Conservation (phyloP, 2,113 vertebrate genomes). For the Microcebus murinus region DNA sequence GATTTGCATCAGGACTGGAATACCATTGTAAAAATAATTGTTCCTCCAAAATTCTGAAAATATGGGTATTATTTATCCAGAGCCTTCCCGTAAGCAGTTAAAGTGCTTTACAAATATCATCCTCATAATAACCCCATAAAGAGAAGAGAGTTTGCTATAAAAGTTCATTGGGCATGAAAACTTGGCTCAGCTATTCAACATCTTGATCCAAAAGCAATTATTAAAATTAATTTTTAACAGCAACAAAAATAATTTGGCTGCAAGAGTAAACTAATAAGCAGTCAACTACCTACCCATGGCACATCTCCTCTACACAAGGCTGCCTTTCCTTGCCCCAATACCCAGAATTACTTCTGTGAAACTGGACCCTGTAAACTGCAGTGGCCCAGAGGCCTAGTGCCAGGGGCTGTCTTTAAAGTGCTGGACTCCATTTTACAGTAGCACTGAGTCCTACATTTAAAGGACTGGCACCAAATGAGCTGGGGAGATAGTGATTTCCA, state of each 20-base stretch:
- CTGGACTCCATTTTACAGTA: background rate
- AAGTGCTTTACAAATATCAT: constrained; percentile 69
- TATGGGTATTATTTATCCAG: constrained; percentile 7
- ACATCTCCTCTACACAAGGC: constrained; percentile 42
- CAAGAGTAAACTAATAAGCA: constrained; percentile 66
- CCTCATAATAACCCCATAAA: constrained; percentile 67
- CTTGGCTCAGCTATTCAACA: constrained; percentile 58
- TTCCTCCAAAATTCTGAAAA: constrained; percentile 47
- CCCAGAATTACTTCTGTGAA: constrained; percentile 22
- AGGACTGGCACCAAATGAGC: background rate
- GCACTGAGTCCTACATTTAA: background rate
- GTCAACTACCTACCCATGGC: constrained; percentile 31
- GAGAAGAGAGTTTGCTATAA: constrained; percentile 64
- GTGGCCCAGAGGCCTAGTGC: background rate
- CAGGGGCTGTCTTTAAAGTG: background rate
- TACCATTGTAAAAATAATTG: background rate
- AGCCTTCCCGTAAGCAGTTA: background rate
- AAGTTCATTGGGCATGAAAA: constrained; percentile 71
- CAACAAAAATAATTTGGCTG: constrained; percentile 71
- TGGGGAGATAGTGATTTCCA: background rate
- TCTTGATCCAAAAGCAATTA: constrained; percentile 75
- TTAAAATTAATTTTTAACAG: constrained; percentile 81
- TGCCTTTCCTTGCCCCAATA: background rate
- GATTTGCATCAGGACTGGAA: background rate
- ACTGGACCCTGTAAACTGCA: background rate